phyloP scores from a whole-genome alignment of 2,797 vertebrate genomes.

The Helicolenus hilgendorfi region DNA sequence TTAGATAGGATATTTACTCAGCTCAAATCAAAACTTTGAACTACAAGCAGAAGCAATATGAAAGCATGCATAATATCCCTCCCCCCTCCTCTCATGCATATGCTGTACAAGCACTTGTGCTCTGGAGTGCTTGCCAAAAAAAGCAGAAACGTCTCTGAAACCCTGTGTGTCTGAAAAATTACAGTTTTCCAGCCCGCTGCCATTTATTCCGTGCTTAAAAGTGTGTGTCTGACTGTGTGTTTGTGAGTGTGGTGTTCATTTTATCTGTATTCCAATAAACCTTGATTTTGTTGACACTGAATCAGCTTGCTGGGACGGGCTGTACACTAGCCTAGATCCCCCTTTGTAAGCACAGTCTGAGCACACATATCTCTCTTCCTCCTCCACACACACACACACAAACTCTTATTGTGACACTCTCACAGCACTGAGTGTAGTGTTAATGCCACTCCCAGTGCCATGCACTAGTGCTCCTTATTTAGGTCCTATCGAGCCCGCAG shows the following conservation, averaged over 20 bases:
- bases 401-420: conserved; percentile 45
- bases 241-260: conserved; percentile 24
- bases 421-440: conserved; percentile 44
- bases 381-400: conserved; percentile 3
- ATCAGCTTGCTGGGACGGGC: conserved; percentile 34
- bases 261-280: conserved; percentile 71
- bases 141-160: conserved; percentile 10
- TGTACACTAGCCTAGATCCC: background rate
- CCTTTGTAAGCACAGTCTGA: conserved; percentile 24
- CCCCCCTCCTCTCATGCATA: background rate
- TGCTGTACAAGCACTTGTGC: conserved; percentile 6
- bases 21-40: conserved; percentile 2
- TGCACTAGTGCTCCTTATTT: conserved; percentile 80
- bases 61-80: background rate
- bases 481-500: conserved; percentile 68
- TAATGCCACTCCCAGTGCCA: conserved; percentile 71
- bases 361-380: background rate
- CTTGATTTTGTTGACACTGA: conserved; percentile 64
- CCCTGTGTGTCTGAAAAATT: conserved; percentile 19
- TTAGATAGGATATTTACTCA: background rate
- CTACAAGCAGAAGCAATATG: background rate
- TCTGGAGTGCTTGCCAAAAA: conserved; percentile 20
- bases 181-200: conserved; percentile 49
- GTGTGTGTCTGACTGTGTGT: conserved; percentile 30
- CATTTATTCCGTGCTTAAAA: conserved; percentile 39